phyloP scores from a whole-genome alignment of 2,113 vertebrate genomes.

The Ancistrus triradiatus region DNA sequence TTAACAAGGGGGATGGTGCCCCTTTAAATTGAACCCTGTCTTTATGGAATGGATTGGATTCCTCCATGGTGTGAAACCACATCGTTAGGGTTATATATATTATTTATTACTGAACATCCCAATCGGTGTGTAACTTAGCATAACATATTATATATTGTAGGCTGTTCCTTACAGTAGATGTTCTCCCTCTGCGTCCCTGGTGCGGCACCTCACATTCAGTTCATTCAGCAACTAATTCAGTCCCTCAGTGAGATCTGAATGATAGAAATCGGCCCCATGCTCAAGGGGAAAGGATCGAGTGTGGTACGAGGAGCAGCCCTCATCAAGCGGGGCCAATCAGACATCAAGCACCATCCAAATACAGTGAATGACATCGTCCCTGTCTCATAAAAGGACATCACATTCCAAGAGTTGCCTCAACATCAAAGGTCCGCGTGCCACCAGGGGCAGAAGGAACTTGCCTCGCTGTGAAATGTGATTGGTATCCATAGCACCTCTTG shows the following conservation, averaged over 20 bases:
- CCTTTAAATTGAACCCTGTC: too few species aligned
- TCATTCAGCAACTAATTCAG: not conserved
- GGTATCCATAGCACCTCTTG: conserved; percentile 40
- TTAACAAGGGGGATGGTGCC: too few species aligned
- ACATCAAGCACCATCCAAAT: conserved; percentile 38
- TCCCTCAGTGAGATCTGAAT: conserved; percentile 2
- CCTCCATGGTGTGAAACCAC: too few species aligned
- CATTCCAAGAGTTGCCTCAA: conserved; percentile 33
- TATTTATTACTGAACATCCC: too few species aligned
- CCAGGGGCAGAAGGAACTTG: conserved; percentile 42
- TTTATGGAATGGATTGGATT: too few species aligned
- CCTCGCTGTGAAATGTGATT: conserved; percentile 32
- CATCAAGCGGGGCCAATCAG: conserved; percentile 37
- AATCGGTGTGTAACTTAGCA: too few species aligned
- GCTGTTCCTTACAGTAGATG: too few species aligned
- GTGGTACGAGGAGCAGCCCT: conserved; percentile 3
- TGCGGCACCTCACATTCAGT: not conserved
- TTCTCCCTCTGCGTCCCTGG: too few species aligned
- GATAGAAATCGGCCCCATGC: conserved; percentile 16
- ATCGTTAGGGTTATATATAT: too few species aligned
- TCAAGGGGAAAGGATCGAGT: not conserved
- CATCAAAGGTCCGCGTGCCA: conserved; percentile 58
- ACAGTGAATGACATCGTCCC: conserved; percentile 36
- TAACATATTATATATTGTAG: too few species aligned
- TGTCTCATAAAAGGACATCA: conserved; percentile 39